Conservation (phyloP, 1,140 invertebrate species). For the Bombus haemorrhoidalis region DNA sequence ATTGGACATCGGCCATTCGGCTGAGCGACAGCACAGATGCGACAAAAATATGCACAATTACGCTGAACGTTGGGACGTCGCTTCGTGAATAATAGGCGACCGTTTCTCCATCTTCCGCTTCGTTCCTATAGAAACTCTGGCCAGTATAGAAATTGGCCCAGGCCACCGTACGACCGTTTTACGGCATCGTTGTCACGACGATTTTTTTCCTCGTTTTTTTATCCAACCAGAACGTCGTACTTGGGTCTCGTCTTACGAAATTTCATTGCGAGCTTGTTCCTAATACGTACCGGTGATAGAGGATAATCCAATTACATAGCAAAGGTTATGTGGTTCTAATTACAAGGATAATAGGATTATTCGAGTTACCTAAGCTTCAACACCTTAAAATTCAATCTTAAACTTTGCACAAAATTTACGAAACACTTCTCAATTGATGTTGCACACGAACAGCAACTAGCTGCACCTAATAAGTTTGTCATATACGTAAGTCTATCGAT, state of each 20-base stretch:
- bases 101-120: conserved; percentile 39
- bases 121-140: conserved; percentile 70
- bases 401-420: too few relatives aligned
- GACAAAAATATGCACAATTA: conserved; percentile 82
- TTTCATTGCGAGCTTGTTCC: background rate
- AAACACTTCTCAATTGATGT: too few relatives aligned
- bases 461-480: too few relatives aligned
- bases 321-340: too few relatives aligned
- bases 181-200: conserved; percentile 10
- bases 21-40: conserved; percentile 80
- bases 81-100: conserved; percentile 78
- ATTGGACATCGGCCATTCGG: conserved; percentile 80
- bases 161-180: conserved; percentile 35
- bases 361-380: too few relatives aligned
- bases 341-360: too few relatives aligned
- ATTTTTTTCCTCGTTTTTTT: background rate
- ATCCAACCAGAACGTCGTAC: too few relatives aligned
- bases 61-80: conserved; percentile 68
- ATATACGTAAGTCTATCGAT: too few relatives aligned
- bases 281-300: background rate
- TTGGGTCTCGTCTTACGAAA: too few relatives aligned
- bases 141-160: conserved; percentile 75
- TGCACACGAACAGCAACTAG: too few relatives aligned
- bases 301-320: too few relatives aligned
- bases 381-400: too few relatives aligned